Evolutionary conservation across 2,113 vertebrate genomes (phyloP).

Genomic region (Peromyscus leucopus): DNA sequence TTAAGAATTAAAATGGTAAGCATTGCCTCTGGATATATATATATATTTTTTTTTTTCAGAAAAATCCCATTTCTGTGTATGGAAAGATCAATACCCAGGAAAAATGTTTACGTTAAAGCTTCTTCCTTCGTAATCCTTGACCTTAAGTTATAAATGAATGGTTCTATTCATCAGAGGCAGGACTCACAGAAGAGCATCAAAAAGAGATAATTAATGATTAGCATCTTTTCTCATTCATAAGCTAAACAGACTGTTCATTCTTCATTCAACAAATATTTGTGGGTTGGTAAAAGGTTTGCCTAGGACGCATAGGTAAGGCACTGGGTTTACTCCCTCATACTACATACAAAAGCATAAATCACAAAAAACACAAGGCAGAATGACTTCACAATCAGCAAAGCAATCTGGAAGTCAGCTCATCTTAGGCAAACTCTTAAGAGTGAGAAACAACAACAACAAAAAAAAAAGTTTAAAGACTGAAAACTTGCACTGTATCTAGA

Average conservation of each 20-base stretch:
- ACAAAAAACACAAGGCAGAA: background rate
- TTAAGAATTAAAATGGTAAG: conserved; percentile 49
- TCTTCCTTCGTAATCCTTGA: conserved; percentile 21
- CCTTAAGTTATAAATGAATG: background rate
- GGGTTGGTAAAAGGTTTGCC: background rate
- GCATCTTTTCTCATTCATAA: background rate
- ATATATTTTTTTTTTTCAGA: background rate
- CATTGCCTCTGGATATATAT: background rate
- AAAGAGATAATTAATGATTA: background rate
- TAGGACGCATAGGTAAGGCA: background rate
- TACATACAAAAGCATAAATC: background rate
- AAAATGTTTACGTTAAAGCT: conserved; percentile 3
- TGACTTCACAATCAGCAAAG: background rate
- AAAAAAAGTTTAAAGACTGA: background rate
- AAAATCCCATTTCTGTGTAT: background rate
- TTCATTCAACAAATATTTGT: background rate
- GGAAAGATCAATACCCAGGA: background rate
- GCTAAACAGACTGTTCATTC: background rate
- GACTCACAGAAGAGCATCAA: background rate
- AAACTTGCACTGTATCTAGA: background rate
- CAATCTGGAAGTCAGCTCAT: background rate
- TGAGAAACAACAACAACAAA: background rate
- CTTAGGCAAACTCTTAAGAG: background rate
- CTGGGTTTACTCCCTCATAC: background rate
- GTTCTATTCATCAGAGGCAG: background rate